phyloP scores from a whole-genome alignment of 2,888 invertebrate genomes.

The Stenodera caucasica region DNA sequence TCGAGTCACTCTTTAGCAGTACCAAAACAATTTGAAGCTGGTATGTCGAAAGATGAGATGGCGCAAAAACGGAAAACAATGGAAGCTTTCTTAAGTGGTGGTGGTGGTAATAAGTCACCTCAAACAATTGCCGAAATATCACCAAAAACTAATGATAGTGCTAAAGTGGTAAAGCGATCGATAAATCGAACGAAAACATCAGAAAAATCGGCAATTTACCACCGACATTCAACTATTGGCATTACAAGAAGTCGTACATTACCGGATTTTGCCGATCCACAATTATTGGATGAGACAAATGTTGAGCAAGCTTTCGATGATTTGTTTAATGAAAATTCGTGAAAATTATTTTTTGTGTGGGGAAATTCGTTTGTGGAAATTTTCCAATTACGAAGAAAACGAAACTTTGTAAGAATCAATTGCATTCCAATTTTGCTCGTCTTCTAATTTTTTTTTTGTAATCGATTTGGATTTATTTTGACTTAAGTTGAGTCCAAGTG shows the following conservation, averaged over 20 bases:
- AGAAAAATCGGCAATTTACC: slow-evolving; percentile 56
- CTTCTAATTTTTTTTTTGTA: slow-evolving; percentile 19
- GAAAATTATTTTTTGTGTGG: slow-evolving; percentile 30
- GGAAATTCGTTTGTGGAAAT: slow-evolving; percentile 2
- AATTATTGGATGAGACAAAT: slow-evolving; percentile 74
- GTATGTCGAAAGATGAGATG: slow-evolving; percentile 67
- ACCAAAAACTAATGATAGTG: slow-evolving; percentile 31
- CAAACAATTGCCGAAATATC: slow-evolving; percentile 44
- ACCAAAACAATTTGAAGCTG: slow-evolving; percentile 81
- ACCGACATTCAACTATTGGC: slow-evolving; percentile 51
- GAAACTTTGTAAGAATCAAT: slow-evolving; percentile 14
- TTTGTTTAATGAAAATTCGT: slow-evolving; percentile 63
- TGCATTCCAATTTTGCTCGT: slow-evolving; percentile 22
- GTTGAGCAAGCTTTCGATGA: slow-evolving; percentile 88
- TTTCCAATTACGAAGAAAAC: background rate
- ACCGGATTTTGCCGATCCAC: slow-evolving; percentile 67
- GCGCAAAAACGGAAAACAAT: slow-evolving; percentile 72
- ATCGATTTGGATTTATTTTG: background rate
- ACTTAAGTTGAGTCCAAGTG: background rate
- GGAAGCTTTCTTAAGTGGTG: slow-evolving; percentile 69
- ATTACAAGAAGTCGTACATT: slow-evolving; percentile 76
- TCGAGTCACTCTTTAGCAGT: slow-evolving; percentile 74
- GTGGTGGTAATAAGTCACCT: slow-evolving; percentile 57
- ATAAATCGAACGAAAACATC: slow-evolving; percentile 58
- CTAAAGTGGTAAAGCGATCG: slow-evolving; percentile 40